Conservation (phyloP, 2,797 vertebrate species). For the Falco concolor region DNA sequence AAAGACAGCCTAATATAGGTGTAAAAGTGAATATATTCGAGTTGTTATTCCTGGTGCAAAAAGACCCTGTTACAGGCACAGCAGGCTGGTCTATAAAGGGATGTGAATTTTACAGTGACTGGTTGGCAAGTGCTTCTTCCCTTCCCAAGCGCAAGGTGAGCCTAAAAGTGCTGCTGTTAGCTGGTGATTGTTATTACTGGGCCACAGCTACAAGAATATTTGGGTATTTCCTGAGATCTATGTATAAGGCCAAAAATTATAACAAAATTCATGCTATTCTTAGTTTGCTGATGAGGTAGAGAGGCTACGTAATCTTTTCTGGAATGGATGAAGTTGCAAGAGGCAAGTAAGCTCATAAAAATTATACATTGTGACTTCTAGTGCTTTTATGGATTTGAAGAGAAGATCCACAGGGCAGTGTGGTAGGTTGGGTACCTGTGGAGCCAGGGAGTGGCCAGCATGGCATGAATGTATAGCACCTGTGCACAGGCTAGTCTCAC, state of each 20-base stretch:
- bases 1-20: background rate
- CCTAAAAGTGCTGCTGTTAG: background rate
- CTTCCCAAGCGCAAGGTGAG: background rate
- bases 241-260: background rate
- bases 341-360: background rate
- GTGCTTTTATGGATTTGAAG: background rate
- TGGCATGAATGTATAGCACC: background rate
- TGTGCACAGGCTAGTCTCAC: background rate
- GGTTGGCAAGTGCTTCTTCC: background rate
- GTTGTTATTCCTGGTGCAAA: background rate
- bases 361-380: background rate
- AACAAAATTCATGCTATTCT: background rate
- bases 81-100: background rate
- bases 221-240: background rate
- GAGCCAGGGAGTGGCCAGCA: background rate
- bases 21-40: background rate
- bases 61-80: background rate
- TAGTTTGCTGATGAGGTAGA: background rate
- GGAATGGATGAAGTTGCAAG: background rate
- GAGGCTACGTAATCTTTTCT: background rate
- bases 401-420: background rate
- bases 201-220: background rate
- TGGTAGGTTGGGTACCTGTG: background rate
- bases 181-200: background rate
- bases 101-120: background rate